phyloP scores from a whole-genome alignment of 2,113 vertebrate species.

The Cyanistes caeruleus region DNA sequence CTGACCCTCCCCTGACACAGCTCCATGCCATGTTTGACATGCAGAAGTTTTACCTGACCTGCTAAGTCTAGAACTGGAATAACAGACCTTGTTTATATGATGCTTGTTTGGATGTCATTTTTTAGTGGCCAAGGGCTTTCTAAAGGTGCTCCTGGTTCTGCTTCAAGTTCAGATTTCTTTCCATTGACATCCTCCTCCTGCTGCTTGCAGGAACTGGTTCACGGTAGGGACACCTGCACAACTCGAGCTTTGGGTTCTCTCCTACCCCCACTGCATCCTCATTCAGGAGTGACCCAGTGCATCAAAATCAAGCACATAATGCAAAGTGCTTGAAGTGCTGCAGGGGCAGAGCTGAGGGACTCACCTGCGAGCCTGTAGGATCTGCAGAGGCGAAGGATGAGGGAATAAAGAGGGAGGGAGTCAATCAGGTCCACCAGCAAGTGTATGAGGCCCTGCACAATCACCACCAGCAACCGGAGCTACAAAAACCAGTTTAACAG shows the following conservation, averaged over 20 bases:
- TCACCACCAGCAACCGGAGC: constrained; percentile 91
- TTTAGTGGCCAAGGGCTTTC: not conserved
- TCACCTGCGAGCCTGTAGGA: constrained; percentile 90
- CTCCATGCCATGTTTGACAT: not conserved
- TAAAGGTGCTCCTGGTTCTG: not conserved
- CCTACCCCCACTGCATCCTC: not conserved
- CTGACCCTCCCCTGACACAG: fast-evolving
- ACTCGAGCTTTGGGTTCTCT: not conserved
- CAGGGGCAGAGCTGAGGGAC: not conserved
- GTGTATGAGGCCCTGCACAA: constrained; percentile 90
- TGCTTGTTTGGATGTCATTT: not conserved
- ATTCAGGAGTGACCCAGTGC: not conserved
- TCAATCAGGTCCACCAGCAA: constrained; percentile 89
- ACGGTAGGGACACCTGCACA: fast-evolving
- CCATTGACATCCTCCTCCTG: not conserved
- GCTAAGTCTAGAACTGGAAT: not conserved
- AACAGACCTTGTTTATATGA: not conserved
- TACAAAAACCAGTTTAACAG: constrained; percentile 28
- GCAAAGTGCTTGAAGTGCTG: not conserved
- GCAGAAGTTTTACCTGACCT: not conserved
- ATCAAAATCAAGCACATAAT: not conserved
- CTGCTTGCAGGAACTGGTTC: not conserved
- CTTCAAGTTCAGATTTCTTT: not conserved
- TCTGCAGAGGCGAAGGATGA: constrained; percentile 85
- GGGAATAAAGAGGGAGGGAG: constrained; percentile 90